Evolutionary conservation across 2,888 invertebrate genomes (phyloP), one percentile per base, ranked within the genome.

Genomic region (Eilema caniola): DNA sequence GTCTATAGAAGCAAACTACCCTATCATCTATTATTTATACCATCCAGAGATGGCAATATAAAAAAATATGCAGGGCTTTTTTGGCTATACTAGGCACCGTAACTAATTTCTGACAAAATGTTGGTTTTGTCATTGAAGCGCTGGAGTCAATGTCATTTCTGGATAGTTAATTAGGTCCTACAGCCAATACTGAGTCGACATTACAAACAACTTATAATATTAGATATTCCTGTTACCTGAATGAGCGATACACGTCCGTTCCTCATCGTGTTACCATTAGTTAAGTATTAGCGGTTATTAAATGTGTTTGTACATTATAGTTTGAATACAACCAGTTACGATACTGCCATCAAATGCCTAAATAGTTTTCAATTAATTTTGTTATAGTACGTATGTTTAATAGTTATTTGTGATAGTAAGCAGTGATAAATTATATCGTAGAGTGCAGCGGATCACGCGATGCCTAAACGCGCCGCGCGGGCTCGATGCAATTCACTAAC

Each of bases 261-360:
- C 95, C 95, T 94, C 92, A 90, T 91, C 88, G 90, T 90, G 95
- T 95, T 95, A 95, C 95, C 95, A 95, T 93, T 95, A 95, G 90
- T 89, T 95, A 93, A 95, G 94, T 90, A 83, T 92, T 93, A 94
- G 93, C 78, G 77, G 81, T 84, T 90, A 90, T 86, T 73, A 85
- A 86, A 82, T 81, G 83, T 89, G 88, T 92, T 93, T 93, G 90
- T 95, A 93, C 84, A 92, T 92, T 93, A 86, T 92, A 91, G 90
- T 92, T 92, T 81, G 90, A 89, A 91, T 86, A 93, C 92, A 94
- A 95, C 92, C 95, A 93, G 93, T 94, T 93, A 93, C 91, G 88
- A 93, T 92, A 94, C 95, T 95, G 95, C 95, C 95, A 95, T 95
- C 90, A 93, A 93, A 95, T 95, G 95, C 95, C 95, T 95, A 95